Conservation (phyloP, 2,888 invertebrate species). For the Megamerina dolium region DNA sequence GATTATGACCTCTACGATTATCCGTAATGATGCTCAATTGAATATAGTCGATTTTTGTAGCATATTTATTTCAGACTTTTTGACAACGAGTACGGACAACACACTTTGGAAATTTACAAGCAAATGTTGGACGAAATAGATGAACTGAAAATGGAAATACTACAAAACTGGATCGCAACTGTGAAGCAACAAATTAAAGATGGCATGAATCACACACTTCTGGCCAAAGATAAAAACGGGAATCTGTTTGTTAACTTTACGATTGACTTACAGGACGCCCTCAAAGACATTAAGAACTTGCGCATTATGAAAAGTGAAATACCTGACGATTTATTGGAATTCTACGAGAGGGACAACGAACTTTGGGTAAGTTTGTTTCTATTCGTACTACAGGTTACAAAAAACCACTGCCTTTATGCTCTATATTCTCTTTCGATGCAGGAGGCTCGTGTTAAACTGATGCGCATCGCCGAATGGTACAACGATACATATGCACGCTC, state of each 20-base stretch:
- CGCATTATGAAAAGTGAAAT: conserved; percentile 61
- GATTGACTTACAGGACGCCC: conserved; percentile 59
- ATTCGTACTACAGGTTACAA: too few species aligned
- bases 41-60: neutral
- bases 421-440: conserved; percentile 24
- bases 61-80: conserved; percentile 50
- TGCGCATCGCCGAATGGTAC: conserved; percentile 72
- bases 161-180: conserved; percentile 62
- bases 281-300: conserved; percentile 80
- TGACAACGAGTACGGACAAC: conserved; percentile 52
- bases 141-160: conserved; percentile 57
- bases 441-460: conserved; percentile 55
- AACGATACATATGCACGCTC: conserved; percentile 72
- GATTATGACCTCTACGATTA: conserved; percentile 61
- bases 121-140: conserved; percentile 63
- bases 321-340: conserved; percentile 56
- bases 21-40: conserved; percentile 50
- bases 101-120: conserved; percentile 49
- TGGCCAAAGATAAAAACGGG: conserved; percentile 43
- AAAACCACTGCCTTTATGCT: too few species aligned
- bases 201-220: conserved; percentile 59
- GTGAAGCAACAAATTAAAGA: conserved; percentile 61
- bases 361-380: too few species aligned
- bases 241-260: conserved; percentile 64
- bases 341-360: conserved; percentile 65